These are phyloP conservation scores for Sarcoramphus papa DNA, from an alignment of 2,797 vertebrate genomes.

Conservation along the genomic window DNA sequence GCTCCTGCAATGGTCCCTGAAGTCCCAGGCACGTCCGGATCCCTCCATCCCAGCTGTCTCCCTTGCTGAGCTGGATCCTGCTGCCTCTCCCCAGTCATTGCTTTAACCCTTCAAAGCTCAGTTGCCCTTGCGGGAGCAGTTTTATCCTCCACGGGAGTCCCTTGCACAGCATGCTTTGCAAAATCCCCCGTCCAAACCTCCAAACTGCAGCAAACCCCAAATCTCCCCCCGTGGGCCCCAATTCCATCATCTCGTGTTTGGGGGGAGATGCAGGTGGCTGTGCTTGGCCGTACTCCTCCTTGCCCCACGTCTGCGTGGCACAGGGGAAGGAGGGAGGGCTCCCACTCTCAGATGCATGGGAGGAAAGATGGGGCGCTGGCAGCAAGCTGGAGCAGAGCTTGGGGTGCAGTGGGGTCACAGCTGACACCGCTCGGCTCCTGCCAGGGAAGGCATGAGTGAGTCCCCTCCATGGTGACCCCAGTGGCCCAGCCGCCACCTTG, in stretches of 20 bases:
- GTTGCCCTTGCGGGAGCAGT: background rate
- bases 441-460: background rate
- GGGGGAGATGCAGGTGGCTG: background rate
- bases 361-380: background rate
- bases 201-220: background rate
- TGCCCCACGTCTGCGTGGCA: accelerated
- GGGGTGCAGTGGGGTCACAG: background rate
- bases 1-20: background rate
- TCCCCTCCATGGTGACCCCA: background rate
- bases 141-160: background rate
- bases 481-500: accelerated
- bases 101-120: background rate
- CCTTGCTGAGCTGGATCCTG: background rate
- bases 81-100: background rate
- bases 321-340: background rate
- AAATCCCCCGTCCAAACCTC: background rate
- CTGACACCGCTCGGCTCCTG: background rate
- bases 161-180: background rate
- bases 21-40: background rate
- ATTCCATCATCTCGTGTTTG: background rate
- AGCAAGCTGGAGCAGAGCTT: background rate
- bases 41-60: background rate
- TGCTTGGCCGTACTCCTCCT: background rate
- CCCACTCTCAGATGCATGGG: background rate
- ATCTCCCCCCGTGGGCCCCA: background rate